Base-by-base conservation (phyloP, 1,140 invertebrate species). In the Battus philenor region DNA sequence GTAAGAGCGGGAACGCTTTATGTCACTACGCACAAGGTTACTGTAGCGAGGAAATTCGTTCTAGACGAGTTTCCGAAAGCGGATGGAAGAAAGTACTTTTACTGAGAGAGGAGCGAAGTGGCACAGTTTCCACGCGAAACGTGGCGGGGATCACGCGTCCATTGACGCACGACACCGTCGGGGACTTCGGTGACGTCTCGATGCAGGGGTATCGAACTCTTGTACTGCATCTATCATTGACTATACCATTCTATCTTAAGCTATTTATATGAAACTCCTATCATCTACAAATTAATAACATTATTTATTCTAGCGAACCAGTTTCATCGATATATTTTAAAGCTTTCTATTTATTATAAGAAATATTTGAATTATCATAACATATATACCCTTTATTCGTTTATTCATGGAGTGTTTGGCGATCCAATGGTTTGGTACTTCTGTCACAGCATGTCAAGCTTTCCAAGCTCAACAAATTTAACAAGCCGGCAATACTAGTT, bases 71-170 rank as follows among this genome's bases (percentile, higher is more conserved):
- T 81, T 84, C 74, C 68, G 78, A 84, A 84, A 80, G 73, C 77
- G 74, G 74, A 57, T 65, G 50, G 76, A 84, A 84, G 80, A 84
- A 82, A 84, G 78, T 80, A 82, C 78, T 84, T 84, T 82, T 84
- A 82, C 80, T 82, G 50, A 59, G 67, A 75, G 79, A 76, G 64
- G 68, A 61, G 57, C 63, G 62, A 54, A 51, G 66, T 73, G 79
- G 55, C 80, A 81, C 69, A 84, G 78, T 84, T 84, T 82, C 77
- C 78, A 82, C 76, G 73, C 48, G 39, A 46, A 38, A 50, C 51
- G 62, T 47, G 47, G 46, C 34, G 51, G 26, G 44, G 49, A 32
- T 54, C 54, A 39, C 47, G 55, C 58, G 59, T 46, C 62, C 4
- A 10, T n/a, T 9, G 2, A 15, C 36, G 10, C 11, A 10, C 36